Conservation (phyloP, 1,140 invertebrate species). For the Hyposmocoma kahamanoa region DNA sequence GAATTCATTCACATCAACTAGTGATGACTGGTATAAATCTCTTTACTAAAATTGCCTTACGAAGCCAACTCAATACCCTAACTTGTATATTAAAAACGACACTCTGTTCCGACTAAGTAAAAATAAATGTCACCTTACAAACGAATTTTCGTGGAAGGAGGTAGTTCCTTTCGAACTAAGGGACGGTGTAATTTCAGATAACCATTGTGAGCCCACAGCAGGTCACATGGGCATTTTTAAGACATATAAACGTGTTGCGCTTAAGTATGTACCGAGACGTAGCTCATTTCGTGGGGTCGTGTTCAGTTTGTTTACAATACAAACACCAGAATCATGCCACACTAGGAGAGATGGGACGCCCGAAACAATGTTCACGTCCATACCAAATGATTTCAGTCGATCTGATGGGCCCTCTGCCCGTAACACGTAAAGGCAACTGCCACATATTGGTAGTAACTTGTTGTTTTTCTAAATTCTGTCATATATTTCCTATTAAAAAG, state of each 20-base stretch:
- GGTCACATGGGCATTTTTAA: slow-evolving; percentile 5
- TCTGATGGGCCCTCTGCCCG: background rate
- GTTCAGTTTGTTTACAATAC: too few species aligned
- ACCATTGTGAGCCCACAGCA: slow-evolving; percentile 1
- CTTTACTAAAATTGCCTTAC: background rate
- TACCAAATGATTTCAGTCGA: background rate
- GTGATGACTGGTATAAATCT: slow-evolving; percentile 3
- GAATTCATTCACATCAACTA: background rate
- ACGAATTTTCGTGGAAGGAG: background rate
- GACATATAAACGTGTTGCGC: background rate
- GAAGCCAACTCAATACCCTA: slow-evolving; percentile 7
- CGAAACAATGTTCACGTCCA: background rate
- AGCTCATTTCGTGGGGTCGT: too few species aligned
- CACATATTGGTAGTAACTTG: background rate
- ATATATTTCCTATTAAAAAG: background rate
- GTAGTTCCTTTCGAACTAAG: slow-evolving; percentile 2
- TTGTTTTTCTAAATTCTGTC: background rate
- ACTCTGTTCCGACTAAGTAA: slow-evolving; percentile 1
- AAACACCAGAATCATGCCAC: background rate
- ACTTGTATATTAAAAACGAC: slow-evolving; percentile 9
- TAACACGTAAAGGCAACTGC: background rate
- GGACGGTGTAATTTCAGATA: background rate
- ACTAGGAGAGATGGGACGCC: background rate
- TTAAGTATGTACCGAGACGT: too few species aligned
- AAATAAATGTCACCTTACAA: slow-evolving; percentile 1